These are phyloP conservation scores for Entelurus aequoreus DNA, from an alignment of 2,113 vertebrate genomes.

Conservation along the genomic window DNA sequence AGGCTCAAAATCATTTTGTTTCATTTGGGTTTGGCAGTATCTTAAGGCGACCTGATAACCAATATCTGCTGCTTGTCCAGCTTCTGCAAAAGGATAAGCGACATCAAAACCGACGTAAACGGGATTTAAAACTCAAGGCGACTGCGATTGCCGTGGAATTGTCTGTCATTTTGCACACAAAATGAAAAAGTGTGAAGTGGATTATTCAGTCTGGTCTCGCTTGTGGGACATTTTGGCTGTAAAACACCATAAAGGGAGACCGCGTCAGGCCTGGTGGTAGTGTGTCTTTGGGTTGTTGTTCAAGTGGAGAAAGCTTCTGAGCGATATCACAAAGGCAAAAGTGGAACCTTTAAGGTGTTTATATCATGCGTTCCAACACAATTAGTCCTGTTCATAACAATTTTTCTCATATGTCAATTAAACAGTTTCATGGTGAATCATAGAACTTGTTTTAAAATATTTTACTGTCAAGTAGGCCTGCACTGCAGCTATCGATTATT, in stretches of 20 bases:
- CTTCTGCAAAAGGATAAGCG: constrained; percentile 7
- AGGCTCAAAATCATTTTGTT: not conserved
- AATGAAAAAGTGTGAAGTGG: constrained; percentile 31
- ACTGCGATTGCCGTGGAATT: constrained; percentile 8
- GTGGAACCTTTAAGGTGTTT: too few relatives aligned
- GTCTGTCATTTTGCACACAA: constrained; percentile 16
- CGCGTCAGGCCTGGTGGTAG: constrained; percentile 3
- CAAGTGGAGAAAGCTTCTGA: constrained; percentile 1
- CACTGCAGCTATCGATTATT: too few relatives aligned
- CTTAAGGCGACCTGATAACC: constrained; percentile 8
- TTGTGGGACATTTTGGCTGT: constrained; percentile 36
- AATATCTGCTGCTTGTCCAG: constrained; percentile 12
- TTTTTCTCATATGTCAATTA: too few relatives aligned
- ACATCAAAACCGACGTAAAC: constrained; percentile 3
- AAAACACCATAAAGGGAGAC: not conserved
- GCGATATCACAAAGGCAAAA: not conserved
- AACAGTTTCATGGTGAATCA: too few relatives aligned
- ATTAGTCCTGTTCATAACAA: too few relatives aligned
- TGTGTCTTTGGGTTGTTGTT: not conserved
- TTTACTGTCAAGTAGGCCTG: too few relatives aligned
- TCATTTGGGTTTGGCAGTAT: constrained; percentile 3
- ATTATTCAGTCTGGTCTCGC: constrained; percentile 41
- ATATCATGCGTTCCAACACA: not conserved
- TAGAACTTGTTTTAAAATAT: too few relatives aligned
- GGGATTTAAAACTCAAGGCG: constrained; percentile 32